phyloP scores from a whole-genome alignment of 2,888 invertebrate species.

The Eupithecia subfuscata region DNA sequence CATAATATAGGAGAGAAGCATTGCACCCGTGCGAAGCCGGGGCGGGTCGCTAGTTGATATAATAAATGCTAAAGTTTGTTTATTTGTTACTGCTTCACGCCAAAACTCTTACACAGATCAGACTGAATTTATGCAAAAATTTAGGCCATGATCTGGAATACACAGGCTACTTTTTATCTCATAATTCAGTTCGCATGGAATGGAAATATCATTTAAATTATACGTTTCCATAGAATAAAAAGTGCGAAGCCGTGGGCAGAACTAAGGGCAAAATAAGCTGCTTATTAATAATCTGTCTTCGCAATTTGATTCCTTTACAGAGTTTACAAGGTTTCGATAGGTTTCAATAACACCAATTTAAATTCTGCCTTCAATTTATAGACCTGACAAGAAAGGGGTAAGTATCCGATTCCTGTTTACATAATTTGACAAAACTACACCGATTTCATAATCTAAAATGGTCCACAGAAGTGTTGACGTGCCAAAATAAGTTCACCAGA shows the following conservation, averaged over 20 bases:
- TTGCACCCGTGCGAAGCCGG: too few species aligned
- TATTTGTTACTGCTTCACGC: neutral
- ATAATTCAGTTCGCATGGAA: neutral
- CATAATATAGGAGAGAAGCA: too few species aligned
- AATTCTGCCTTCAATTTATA: neutral
- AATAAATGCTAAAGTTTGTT: neutral
- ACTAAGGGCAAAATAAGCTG: neutral
- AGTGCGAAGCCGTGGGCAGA: neutral
- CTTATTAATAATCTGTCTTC: conserved; percentile 7
- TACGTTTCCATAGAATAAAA: neutral
- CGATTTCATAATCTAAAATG: too few species aligned
- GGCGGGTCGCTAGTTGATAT: too few species aligned
- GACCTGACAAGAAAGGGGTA: neutral
- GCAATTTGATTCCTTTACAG: conserved; percentile 5
- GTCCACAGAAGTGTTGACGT: too few species aligned
- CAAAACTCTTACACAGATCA: neutral
- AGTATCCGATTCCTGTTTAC: neutral
- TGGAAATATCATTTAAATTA: neutral
- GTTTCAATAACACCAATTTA: neutral
- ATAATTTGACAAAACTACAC: too few species aligned
- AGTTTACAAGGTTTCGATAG: neutral
- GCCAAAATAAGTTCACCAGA: too few species aligned
- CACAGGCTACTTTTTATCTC: neutral
- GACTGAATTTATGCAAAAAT: neutral
- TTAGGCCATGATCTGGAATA: too few species aligned